phyloP scores from a whole-genome alignment of 2,888 invertebrate species.

The Marronus borbonicus region DNA sequence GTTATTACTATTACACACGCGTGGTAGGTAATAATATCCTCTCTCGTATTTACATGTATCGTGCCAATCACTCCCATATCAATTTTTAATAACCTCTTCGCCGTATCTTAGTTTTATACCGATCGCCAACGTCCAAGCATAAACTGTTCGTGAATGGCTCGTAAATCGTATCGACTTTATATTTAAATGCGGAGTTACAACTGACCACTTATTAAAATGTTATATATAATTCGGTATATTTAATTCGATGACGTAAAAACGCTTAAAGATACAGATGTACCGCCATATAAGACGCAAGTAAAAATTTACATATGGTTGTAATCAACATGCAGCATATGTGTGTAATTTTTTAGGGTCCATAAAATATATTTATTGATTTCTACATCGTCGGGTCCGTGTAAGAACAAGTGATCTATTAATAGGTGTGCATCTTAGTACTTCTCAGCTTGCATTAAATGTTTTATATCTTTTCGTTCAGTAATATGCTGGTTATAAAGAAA shows the following conservation, averaged over 20 bases:
- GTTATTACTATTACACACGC: too few species aligned
- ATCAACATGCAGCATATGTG: constrained; percentile 20
- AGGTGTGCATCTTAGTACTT: neutral
- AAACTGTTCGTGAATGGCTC: constrained; percentile 21
- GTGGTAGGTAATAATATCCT: neutral
- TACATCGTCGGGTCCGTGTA: neutral
- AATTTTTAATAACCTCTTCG: constrained; percentile 7
- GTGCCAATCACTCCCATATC: constrained; percentile 21
- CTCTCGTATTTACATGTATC: constrained; percentile 17
- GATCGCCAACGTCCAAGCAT: constrained; percentile 8
- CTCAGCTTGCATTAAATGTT: neutral
- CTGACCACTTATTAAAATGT: constrained; percentile 31
- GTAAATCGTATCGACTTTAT: constrained; percentile 29
- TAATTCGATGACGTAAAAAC: constrained; percentile 39
- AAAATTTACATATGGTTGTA: constrained; percentile 29
- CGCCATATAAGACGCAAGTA: constrained; percentile 34
- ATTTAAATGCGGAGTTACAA: constrained; percentile 12
- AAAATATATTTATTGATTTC: constrained; percentile 19
- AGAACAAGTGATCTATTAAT: constrained; percentile 8
- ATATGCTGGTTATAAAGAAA: neutral
- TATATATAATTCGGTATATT: too few species aligned
- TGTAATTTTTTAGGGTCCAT: neutral
- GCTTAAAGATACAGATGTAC: constrained; percentile 23
- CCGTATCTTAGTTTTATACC: constrained; percentile 17
- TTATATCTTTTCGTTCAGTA: neutral